Base-by-base conservation (phyloP, 2,888 invertebrate species). In the Drosophila mimica region DNA sequence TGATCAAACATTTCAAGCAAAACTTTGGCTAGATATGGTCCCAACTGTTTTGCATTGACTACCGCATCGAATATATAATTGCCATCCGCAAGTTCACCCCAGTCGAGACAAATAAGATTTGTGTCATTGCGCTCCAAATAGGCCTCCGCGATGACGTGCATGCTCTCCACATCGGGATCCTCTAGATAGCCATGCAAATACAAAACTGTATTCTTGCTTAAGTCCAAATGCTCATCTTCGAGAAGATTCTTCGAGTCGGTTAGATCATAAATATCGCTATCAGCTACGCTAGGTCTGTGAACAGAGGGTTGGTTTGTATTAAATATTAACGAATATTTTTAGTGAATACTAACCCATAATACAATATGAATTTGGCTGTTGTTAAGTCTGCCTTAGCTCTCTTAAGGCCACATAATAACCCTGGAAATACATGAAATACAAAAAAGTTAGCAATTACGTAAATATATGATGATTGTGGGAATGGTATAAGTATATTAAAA, bases 161-260 rank as follows among this genome's bases (percentile, higher is more conserved):
- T 93, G 86, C 95, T 95, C 87, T 95, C 94, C 58, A 94, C 94
- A 66, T 94, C 93, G 0, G 94, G 94, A 43, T 94, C 93, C 84
- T 95, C 95, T 74, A 95, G 93, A 83, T 95, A 95, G 1, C 95
- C 95, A 86, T 95, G 95, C 36, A 95, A 91, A 90, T 95, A 95
- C 1, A 95, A 81, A 3, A 95, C 94, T 0, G 95, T 95, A 17
- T 94, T 94, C 62, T 93, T 94, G 43, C 90, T 93, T 57, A 86
- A 74, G 68, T 94, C 93, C 74, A 92, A 91, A 68, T 91, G 82
- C 36, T 84, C 74, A 70, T 92, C 89, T 17, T 85, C 78, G 28
- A 92, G 65, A 15, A 93, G 67, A 17, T 76, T 81, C 46, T 85
- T 69, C 5, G 81, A 89, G 59, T 93, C 89, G 46, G 88, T 67